Evolutionary conservation across 2,797 vertebrate species (phyloP).

Genomic region (Pipistrellus pygmaeus): DNA sequence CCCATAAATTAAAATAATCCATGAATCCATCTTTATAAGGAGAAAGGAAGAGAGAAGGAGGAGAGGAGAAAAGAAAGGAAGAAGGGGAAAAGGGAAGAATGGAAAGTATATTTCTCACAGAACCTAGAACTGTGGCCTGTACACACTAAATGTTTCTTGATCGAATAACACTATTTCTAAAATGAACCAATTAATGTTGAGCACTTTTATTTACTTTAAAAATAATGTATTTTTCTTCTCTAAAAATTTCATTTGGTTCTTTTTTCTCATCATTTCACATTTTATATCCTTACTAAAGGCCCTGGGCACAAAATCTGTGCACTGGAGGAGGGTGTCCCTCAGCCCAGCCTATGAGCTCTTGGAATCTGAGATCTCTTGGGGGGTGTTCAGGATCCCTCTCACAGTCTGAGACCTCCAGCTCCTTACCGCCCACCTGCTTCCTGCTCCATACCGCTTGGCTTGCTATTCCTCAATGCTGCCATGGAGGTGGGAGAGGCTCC

Average conservation of each 20-base stretch:
- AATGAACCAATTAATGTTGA: background rate
- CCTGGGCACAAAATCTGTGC: too few species aligned
- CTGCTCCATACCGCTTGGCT: too few species aligned
- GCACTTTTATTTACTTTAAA: background rate
- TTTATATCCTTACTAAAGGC: too few species aligned
- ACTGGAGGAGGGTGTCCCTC: too few species aligned
- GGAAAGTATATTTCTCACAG: background rate
- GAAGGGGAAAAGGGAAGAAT: background rate
- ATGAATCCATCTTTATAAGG: background rate
- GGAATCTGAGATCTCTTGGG: too few species aligned
- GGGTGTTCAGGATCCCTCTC: too few species aligned
- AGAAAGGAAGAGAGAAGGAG: background rate
- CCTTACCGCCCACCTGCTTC: too few species aligned
- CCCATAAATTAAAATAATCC: background rate
- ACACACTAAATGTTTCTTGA: background rate
- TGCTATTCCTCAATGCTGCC: too few species aligned
- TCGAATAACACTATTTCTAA: background rate
- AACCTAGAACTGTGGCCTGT: background rate
- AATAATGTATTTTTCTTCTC: background rate
- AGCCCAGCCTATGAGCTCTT: too few species aligned
- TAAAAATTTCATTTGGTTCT: background rate
- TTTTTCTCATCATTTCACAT: background rate
- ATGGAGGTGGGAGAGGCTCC: too few species aligned
- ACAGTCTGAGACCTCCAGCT: too few species aligned
- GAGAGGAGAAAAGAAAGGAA: background rate